phyloP scores from a whole-genome alignment of 2,797 vertebrate species.

The Cuculus canorus region DNA sequence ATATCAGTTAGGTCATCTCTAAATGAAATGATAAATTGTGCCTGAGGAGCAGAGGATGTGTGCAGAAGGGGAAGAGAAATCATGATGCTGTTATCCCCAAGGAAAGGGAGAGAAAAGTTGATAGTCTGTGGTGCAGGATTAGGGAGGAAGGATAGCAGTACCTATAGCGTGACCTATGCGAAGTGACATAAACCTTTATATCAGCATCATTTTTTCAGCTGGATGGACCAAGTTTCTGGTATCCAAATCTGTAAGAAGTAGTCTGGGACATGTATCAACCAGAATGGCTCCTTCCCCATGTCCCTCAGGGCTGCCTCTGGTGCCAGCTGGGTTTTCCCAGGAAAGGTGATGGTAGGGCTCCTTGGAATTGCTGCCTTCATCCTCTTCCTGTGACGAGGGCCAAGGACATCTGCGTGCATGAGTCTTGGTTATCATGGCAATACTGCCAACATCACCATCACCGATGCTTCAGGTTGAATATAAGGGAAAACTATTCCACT shows the following conservation, averaged over 20 bases:
- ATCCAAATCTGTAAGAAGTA: not conserved
- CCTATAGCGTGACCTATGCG: not conserved
- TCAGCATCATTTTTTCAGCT: not conserved
- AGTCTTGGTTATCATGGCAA: not conserved
- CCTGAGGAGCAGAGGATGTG: not conserved
- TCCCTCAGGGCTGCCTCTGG: not conserved
- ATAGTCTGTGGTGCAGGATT: not conserved
- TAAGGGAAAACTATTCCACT: not conserved
- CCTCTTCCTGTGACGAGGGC: not conserved
- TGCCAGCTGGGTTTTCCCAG: not conserved
- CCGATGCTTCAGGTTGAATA: not conserved
- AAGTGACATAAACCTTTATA: not conserved
- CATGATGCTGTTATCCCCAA: not conserved
- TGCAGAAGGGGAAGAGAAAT: not conserved
- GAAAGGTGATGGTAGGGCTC: not conserved
- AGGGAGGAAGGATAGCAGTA: not conserved
- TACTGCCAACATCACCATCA: rapidly evolving
- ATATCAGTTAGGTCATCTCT: not conserved
- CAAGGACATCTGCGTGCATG: not conserved
- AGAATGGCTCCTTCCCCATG: rapidly evolving
- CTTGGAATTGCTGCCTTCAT: not conserved
- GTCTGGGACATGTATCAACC: not conserved
- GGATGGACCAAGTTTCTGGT: not conserved
- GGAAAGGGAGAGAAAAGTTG: not conserved
- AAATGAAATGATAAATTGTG: not conserved